These are phyloP conservation scores for Megalops atlanticus DNA, from an alignment of 2,113 vertebrate genomes.

Conservation along the genomic window DNA sequence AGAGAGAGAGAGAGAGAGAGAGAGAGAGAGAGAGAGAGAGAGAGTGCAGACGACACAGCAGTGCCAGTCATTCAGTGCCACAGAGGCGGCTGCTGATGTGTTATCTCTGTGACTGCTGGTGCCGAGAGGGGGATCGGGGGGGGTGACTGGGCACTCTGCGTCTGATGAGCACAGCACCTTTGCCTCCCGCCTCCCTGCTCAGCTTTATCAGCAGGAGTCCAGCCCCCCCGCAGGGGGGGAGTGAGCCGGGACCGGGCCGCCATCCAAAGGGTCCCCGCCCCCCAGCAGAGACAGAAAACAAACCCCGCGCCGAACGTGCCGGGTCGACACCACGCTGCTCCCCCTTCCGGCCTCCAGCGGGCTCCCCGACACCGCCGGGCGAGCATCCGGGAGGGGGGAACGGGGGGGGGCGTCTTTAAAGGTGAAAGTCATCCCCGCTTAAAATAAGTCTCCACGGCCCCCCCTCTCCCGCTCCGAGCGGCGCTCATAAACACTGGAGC, in stretches of 20 bases:
- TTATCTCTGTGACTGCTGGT: constrained; percentile 47
- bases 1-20: constrained; percentile 21
- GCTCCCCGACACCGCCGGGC: neutral
- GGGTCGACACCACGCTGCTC: too few relatives aligned
- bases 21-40: constrained; percentile 21
- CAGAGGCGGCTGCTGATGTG: constrained; percentile 66
- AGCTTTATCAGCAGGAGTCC: neutral
- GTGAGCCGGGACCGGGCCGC: neutral
- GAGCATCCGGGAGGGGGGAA: neutral
- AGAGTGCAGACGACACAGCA: constrained; percentile 36
- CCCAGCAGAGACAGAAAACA: neutral
- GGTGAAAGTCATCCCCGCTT: constrained; percentile 76
- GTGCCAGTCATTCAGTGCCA: constrained; percentile 60
- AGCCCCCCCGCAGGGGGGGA: neutral
- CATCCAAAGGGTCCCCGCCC: neutral
- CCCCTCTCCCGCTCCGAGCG: constrained; percentile 72
- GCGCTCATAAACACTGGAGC: constrained; percentile 84
- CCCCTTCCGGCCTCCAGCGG: neutral
- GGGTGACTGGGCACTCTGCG: constrained; percentile 47
- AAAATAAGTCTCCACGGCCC: constrained; percentile 68
- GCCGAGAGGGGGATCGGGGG: constrained; percentile 13
- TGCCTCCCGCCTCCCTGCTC: constrained; percentile 25
- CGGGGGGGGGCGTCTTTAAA: constrained; percentile 59
- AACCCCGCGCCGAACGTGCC: too few relatives aligned
- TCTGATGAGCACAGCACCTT: constrained; percentile 73